Base-by-base conservation (phyloP, 2,113 vertebrate species). In the Conger conger region DNA sequence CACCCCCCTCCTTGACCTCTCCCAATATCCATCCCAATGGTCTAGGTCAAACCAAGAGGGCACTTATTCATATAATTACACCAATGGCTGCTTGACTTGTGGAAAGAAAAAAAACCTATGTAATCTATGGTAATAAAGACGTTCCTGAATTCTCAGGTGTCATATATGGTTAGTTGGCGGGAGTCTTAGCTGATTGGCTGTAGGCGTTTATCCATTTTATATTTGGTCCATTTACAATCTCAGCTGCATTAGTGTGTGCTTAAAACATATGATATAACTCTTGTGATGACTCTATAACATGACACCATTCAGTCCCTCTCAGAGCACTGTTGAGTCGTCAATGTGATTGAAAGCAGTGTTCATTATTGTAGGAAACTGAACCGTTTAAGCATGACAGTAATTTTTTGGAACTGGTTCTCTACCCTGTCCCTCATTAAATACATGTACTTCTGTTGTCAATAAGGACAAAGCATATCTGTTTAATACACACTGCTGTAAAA, bases 381-480 rank as follows among this genome's bases (percentile, higher is more conserved):
- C 27, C 8, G 68, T 73, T 73, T 73, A 73, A 73, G 68, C n/a
- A 9, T 73, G n/a, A 73, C 68, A 73, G 27, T 73, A 73, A 73
- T 73, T 73, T 73, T 73, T 73, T 73, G 68, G 68, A 73, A 73
- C 68, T n/a, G 68, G 68, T 73, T 27, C 68, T 73, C 68, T 5
- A 33, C 68, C 68, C 68, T 73, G 68, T 73, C 68, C 68, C n/a
- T 33, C 68, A 73, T 73, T 33, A 73, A 73, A n/a, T 73, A 73
- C 68, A 73, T 27, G n/a, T 73, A 73, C 30, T 30, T 68, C 60
- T 33, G n/a, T 73, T 73, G 68, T 73, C 68, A 73, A 73, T 73
- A 73, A 73, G 68, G 68, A 73, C 68, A 73, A 73, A 73, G 68
- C 68, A 73, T 73, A 73, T 73, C 68, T 73, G 68, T 73, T 73